Base-by-base conservation (phyloP, 2,888 invertebrate species). In the Athalia cordata region DNA sequence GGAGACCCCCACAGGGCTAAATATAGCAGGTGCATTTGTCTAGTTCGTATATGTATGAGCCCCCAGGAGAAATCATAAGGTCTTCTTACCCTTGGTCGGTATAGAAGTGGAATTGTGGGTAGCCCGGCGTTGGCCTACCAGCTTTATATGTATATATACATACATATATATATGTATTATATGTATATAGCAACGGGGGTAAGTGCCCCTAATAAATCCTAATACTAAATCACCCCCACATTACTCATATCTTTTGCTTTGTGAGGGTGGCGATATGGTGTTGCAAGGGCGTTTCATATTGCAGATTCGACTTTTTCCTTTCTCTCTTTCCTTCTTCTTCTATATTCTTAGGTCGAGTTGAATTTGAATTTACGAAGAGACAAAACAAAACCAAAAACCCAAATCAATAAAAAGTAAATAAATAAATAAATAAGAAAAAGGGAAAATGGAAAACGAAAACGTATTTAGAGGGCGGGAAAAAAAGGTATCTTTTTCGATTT, bases 31-130 rank as follows among this genome's bases (percentile, higher is more conserved):
- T 88, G 87, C 85, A 87, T 88, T 86, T 86, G 86, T 86, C 85
- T 82, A 83, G 84, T 85, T 83, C 85, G 84, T 82, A 82, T 29
- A 29, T 85, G 84, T 86, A 85, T 83, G 84, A 82, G 84, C 84
- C 87, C 89, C 88, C 88, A 85, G 80, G 88, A 88, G 88, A 89
- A 89, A 89, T 89, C 88, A 89, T 85, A 84, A 87, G 87, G 86
- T 87, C 86, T 87, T 88, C 80, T 82, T 65, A 79, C 50, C 43
- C 64, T 62, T 8, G 62, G 43, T 75, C 75, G 62, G 8, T 8
- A 13, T 75, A 15, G 57, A 45, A 45, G 15, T 57, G 59, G 29
- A 29, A 29, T 29, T 29, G 29, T 29, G 29, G 29, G 29, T 29
- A 29, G 29, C 29, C 29, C 29, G 29, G 29, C 29, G 29, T 29